A percentile compares a stretch with the other conserved stretches of the same genome.
Conservation (phyloP, 2,113 vertebrate genomes). For the Catagonus wagneri region DNA sequence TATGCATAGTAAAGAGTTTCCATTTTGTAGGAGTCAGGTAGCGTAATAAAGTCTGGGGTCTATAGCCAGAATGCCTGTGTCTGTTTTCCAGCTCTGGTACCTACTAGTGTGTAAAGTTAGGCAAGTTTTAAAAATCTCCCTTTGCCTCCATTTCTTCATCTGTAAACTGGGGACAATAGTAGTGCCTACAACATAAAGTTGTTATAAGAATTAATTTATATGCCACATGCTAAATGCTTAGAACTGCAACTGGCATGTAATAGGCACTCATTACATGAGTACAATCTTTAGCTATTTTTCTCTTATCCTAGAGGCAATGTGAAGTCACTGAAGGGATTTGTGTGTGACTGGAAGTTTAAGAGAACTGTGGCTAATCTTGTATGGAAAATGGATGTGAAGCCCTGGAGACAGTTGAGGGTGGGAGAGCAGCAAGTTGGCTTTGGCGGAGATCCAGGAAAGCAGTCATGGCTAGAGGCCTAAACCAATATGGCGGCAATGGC, state of each 20-base stretch:
- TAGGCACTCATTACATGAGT: background rate
- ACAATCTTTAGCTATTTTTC: background rate
- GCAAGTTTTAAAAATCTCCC: background rate
- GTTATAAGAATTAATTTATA: background rate
- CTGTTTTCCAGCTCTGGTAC: background rate
- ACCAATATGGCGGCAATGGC: background rate
- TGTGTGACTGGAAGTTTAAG: background rate
- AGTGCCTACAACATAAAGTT: background rate
- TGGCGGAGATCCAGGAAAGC: background rate
- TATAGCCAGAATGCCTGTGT: background rate
- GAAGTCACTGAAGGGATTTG: background rate
- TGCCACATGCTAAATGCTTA: background rate
- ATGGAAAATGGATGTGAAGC: background rate
- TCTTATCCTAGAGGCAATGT: background rate
- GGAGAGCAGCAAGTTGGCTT: background rate
- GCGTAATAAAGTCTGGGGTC: background rate
- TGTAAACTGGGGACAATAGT: background rate
- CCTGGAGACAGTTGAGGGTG: background rate
- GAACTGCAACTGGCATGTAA: background rate
- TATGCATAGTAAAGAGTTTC: background rate
- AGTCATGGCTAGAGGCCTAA: background rate
- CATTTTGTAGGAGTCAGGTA: background rate
- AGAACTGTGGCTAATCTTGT: background rate
- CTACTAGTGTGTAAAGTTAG: background rate
- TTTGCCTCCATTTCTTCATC: background rate